Conservation (phyloP, 2,113 vertebrate species). For the Trichechus manatus region DNA sequence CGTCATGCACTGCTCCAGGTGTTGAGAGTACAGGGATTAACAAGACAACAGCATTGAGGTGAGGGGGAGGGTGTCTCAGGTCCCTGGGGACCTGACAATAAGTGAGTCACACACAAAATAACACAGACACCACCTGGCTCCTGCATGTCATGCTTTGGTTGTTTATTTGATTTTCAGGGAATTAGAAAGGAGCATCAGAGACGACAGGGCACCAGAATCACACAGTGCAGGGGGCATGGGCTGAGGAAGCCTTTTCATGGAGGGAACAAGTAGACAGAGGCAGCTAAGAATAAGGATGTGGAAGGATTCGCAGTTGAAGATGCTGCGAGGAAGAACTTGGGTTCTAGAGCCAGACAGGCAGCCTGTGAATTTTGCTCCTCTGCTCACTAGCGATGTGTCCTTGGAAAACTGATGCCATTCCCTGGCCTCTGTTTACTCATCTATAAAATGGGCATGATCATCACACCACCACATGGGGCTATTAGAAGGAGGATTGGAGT, state of each 20-base stretch:
- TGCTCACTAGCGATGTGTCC: not conserved
- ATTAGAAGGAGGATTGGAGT: not conserved
- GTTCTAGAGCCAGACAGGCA: not conserved
- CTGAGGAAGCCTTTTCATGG: not conserved
- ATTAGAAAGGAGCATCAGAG: not conserved
- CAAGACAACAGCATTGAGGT: not conserved
- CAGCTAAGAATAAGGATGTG: not conserved
- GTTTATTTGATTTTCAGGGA: not conserved
- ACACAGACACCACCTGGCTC: not conserved
- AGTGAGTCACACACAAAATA: not conserved
- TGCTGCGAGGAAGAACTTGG: not conserved
- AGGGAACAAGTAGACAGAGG: not conserved
- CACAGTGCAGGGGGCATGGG: fast-evolving
- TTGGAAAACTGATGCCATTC: not conserved
- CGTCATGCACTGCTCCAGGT: not conserved
- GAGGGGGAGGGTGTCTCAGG: not conserved
- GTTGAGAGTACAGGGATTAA: not conserved
- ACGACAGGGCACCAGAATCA: not conserved
- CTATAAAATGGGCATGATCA: not conserved
- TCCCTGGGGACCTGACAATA: not conserved
- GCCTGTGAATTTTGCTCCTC: not conserved
- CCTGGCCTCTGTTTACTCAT: not conserved
- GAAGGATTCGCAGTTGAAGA: not conserved
- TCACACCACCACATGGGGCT: not conserved
- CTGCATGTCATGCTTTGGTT: not conserved